A percentile compares a stretch with the other conserved stretches of the same genome.
phyloP scores from a whole-genome alignment of 2,888 invertebrate genomes.

The Drosophila austrosaltans region DNA sequence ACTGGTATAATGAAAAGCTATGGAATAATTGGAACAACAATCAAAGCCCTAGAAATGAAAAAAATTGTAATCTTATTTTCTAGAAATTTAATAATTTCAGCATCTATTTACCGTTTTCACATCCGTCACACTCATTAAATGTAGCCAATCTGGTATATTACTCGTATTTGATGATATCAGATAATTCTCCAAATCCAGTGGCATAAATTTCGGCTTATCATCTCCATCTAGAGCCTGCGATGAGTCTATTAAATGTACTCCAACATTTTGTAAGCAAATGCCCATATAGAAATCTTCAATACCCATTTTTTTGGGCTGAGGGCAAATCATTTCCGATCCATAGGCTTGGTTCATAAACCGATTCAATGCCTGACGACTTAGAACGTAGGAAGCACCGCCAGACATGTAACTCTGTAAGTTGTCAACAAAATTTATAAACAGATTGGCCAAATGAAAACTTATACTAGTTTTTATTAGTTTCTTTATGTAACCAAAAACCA shows the following conservation, averaged over 20 bases:
- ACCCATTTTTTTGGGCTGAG: slow-evolving; percentile 83
- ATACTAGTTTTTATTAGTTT: neutral
- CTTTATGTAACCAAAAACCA: neutral
- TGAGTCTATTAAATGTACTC: slow-evolving; percentile 94
- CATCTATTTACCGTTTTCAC: slow-evolving; percentile 86
- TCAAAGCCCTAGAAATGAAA: slow-evolving; percentile 88
- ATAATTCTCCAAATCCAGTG: slow-evolving; percentile 55
- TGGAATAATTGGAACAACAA: slow-evolving; percentile 96
- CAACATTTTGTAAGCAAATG: slow-evolving; percentile 90
- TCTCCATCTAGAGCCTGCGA: slow-evolving; percentile 81
- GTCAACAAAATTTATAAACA: neutral
- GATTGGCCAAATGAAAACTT: no score
- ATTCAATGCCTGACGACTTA: slow-evolving; percentile 91
- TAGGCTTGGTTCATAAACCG: slow-evolving; percentile 90
- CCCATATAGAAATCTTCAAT: slow-evolving; percentile 85
- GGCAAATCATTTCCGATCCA: slow-evolving; percentile 85
- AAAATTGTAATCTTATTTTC: neutral
- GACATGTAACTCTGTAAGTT: slow-evolving; percentile 91
- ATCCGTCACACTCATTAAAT: slow-evolving; percentile 59
- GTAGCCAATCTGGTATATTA: slow-evolving; percentile 64
- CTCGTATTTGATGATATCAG: slow-evolving; percentile 48
- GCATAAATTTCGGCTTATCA: slow-evolving; percentile 64
- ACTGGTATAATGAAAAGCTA: slow-evolving; percentile 96
- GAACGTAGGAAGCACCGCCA: slow-evolving; percentile 96
- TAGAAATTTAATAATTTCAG: neutral